These are phyloP conservation scores for Cosmorhoe ocellata DNA, from an alignment of 2,888 invertebrate species.

Conservation along the genomic window DNA sequence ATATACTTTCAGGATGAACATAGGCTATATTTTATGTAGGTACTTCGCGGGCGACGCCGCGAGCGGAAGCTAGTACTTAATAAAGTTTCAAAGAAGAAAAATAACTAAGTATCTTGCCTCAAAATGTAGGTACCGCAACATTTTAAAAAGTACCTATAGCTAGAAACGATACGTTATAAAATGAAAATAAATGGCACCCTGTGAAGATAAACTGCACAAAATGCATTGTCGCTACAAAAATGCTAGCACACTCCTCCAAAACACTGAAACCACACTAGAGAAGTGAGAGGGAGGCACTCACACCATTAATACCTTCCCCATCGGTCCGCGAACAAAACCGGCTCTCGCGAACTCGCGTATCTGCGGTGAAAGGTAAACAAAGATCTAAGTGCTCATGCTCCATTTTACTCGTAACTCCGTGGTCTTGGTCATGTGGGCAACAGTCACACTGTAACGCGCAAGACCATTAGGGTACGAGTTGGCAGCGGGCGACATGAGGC, in stretches of 20 bases:
- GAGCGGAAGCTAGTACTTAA: no score
- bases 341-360: constrained; percentile 35
- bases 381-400: constrained; percentile 45
- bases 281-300: constrained; percentile 16
- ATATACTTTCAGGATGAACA: no score
- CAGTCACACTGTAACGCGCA: constrained; percentile 5
- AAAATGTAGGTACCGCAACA: no score
- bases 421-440: constrained; percentile 19
- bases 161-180: constrained; percentile 3
- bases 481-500: no score
- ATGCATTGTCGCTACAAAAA: constrained; percentile 26
- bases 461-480: no score
- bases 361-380: constrained; percentile 43
- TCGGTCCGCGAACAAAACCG: constrained; percentile 12
- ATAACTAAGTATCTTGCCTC: no score
- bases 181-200: constrained; percentile 21
- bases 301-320: constrained; percentile 10
- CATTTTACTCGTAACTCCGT: constrained; percentile 35
- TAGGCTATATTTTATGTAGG: no score
- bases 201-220: constrained; percentile 15
- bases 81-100: no score
- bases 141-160: not conserved
- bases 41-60: no score
- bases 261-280: constrained; percentile 21
- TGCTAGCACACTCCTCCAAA: constrained; percentile 14